Percentiles rank a stretch among this genome's conserved stretches.
Conservation (phyloP, 2,888 invertebrate genomes). For the Carabus problematicus region DNA sequence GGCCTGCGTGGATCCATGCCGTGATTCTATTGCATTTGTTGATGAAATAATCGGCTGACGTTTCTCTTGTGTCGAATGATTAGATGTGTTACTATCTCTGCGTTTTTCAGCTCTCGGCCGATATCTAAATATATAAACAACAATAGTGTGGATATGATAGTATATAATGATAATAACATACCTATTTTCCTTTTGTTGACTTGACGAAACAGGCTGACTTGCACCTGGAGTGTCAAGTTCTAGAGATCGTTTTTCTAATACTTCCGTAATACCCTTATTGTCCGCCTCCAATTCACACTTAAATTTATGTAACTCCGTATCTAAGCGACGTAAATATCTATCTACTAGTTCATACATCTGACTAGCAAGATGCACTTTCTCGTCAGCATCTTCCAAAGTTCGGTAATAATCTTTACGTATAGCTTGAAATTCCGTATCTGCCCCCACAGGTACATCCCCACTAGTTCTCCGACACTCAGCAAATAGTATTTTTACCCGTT, state of each 20-base stretch:
- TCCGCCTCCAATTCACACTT: conserved; percentile 99
- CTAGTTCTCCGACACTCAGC: conserved; percentile 75
- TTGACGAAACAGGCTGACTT: conserved; percentile 60
- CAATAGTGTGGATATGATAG: too few relatives aligned
- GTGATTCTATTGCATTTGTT: conserved; percentile 51
- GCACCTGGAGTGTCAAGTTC: conserved; percentile 80
- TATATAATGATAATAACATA: conserved; percentile 53
- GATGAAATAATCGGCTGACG: conserved; percentile 55
- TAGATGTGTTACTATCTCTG: conserved; percentile 71
- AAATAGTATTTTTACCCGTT: conserved; percentile 87
- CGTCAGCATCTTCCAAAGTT: conserved; percentile 93
- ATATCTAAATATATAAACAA: conserved; percentile 56
- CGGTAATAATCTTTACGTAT: conserved; percentile 90
- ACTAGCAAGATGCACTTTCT: conserved; percentile 93
- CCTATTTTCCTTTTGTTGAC: conserved; percentile 86
- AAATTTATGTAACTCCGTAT: conserved; percentile 92
- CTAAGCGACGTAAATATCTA: conserved; percentile 87
- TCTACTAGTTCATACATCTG: conserved; percentile 95
- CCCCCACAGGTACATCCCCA: conserved; percentile 74
- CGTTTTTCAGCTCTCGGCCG: conserved; percentile 77
- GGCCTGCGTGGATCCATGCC: conserved; percentile 47
- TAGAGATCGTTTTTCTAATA: conserved; percentile 90
- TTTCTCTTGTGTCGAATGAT: conserved; percentile 60
- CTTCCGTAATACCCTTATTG: conserved; percentile 96
- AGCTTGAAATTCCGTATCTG: conserved; percentile 83